These are phyloP conservation scores for Machimus atricapillus DNA, from an alignment of 2,888 invertebrate species.

Conservation along the genomic window DNA sequence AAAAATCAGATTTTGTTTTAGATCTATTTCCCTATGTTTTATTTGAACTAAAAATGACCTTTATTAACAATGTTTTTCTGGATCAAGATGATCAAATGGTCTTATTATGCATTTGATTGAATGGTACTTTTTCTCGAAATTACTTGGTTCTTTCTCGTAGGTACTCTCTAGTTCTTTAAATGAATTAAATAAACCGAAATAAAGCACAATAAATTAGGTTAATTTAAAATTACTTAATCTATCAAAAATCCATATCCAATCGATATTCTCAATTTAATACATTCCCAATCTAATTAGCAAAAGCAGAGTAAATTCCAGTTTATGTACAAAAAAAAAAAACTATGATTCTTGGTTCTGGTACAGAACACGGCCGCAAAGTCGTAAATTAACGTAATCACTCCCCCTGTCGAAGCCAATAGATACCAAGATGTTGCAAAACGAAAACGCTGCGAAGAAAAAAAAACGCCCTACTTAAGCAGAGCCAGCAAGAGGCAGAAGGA, in stretches of 20 bases:
- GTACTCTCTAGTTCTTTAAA: too few relatives aligned
- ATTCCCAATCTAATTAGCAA: not conserved
- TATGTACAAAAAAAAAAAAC: not conserved
- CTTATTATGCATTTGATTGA: too few relatives aligned
- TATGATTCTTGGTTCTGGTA: not conserved
- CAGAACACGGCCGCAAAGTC: not conserved
- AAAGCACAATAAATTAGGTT: not conserved
- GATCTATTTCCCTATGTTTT: too few relatives aligned
- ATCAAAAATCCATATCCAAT: not conserved
- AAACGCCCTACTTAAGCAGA: not conserved
- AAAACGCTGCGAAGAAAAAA: not conserved
- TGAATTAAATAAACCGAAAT: too few relatives aligned
- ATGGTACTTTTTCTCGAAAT: too few relatives aligned
- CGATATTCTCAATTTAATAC: not conserved
- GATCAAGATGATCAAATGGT: too few relatives aligned
- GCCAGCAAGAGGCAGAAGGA: not conserved
- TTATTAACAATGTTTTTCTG: too few relatives aligned
- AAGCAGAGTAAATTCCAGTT: not conserved
- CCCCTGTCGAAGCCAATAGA: not conserved
- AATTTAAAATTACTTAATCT: not conserved
- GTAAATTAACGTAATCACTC: constrained; percentile 6
- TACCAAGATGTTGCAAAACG: not conserved
- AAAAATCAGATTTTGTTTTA: too few relatives aligned
- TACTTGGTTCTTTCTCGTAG: too few relatives aligned
- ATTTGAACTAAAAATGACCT: too few relatives aligned